These are phyloP conservation scores for Nebria ingens DNA, from an alignment of 1,140 invertebrate genomes.

Conservation along the genomic window DNA sequence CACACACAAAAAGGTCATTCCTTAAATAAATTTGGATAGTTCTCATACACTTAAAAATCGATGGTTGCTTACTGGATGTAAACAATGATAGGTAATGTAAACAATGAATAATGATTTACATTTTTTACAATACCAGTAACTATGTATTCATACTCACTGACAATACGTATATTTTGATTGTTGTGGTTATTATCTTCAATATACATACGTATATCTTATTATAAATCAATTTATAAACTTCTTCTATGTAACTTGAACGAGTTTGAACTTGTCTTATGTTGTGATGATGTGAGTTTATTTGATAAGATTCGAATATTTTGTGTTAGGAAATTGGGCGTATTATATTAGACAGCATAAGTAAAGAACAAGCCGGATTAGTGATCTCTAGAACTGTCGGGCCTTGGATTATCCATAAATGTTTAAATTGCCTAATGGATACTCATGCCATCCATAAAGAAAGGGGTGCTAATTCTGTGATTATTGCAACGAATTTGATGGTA, in stretches of 20 bases:
- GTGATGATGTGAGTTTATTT: neutral
- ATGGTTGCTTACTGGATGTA: too few relatives aligned
- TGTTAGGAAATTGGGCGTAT: constrained; percentile 32
- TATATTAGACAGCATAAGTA: constrained; percentile 34
- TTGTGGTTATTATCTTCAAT: too few relatives aligned
- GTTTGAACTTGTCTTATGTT: neutral
- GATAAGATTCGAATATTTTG: neutral
- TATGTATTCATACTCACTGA: too few relatives aligned
- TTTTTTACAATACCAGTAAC: too few relatives aligned
- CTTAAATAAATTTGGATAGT: constrained; percentile 8
- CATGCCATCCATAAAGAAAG: constrained; percentile 41
- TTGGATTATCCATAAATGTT: constrained; percentile 41
- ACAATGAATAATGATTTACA: too few relatives aligned
- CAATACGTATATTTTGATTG: too few relatives aligned
- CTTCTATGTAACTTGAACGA: constrained; percentile 8
- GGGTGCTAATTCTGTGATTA: constrained; percentile 38
- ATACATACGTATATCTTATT: too few relatives aligned
- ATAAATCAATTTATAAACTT: too few relatives aligned
- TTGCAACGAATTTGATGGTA: constrained; percentile 38
- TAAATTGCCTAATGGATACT: constrained; percentile 36
- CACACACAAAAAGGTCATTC: constrained; percentile 1
- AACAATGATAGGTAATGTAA: too few relatives aligned
- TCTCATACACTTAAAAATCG: neutral
- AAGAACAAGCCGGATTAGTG: constrained; percentile 38
- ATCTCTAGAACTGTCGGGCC: constrained; percentile 35